Base-by-base conservation (phyloP, 2,113 vertebrate genomes). In the Bos indicus region DNA sequence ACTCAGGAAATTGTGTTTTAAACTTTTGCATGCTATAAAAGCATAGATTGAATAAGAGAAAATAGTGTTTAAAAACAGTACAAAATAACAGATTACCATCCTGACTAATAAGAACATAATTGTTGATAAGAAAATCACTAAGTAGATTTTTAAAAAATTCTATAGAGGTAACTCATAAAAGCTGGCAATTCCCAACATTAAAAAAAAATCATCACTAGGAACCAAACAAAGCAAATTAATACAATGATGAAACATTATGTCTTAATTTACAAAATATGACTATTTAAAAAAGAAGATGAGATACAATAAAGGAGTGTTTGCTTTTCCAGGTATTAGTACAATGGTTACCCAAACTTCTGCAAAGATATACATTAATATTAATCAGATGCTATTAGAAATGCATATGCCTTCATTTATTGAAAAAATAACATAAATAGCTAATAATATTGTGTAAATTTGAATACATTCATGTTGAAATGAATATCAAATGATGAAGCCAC, bases 51-150 rank as follows among this genome's bases (percentile, higher is more conserved):
- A 96, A 43, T 40, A 0, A 93, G 90, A 92, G 14, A 71, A 93
- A 28, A 5, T 3, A 33, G 28, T 43, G 33, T 81, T 64, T 88
- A 13, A 88, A 95, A 97, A 91, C 43, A 82, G 1, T 60, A 71
- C 25, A 89, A 91, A 87, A 82, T 74, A 81, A 81, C 74, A 96
- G 14, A 25, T 86, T 62, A 28, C 1, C 28, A 92, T 46, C 6
- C 15, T 93, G 43, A 57, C 12, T 67, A 60, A 97, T 33, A n/a
- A 80, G 40, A 89, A 88, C 1, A 82, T 1, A 90, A 9, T 62
- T 60, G 56, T 48, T 52, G 90, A 62, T 36, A 80, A 91, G 71
- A 96, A 93, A 82, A 88, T 88, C 95, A 88, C 21, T 88, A 82
- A 40, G 3, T 28, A 85, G 36, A 48, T 40, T 33, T 83, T 8